Base-by-base conservation (phyloP, 2,113 vertebrate genomes). In the Cryptotis parvus region DNA sequence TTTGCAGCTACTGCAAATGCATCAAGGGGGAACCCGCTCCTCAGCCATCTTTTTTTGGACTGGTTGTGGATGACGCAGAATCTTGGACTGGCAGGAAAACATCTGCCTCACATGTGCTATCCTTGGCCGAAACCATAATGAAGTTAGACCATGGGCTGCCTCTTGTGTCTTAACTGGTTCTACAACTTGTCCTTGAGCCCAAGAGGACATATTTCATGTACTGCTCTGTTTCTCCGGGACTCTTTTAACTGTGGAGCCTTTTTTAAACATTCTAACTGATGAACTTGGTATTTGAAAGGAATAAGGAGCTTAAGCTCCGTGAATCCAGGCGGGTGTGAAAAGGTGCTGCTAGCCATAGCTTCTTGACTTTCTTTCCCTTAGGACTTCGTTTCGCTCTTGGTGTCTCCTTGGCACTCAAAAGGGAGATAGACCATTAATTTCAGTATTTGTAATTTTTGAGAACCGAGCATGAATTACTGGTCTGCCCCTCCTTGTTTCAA, bases 281-380 rank as follows among this genome's bases (percentile, higher is more conserved):
- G 68, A 90, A 86, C 94, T 94, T 90, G 95, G 81, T 79, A 70
- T 96, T 45, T 8, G 55, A 84, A 94, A 87, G 55, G 29, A 9
- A 41, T 84, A 33, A 92, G 93, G 82, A 90, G 94, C 65, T 55
- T 22, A 43, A 65, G 27, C 79, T 58, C 93, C 89, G 96, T 87
- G 88, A 70, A 84, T 89, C 76, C 33, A 83, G 82, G 95, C 91
- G 49, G 91, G 94, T 91, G 86, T 84, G 83, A 93, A 95, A 95
- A 95, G 91, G 80, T 92, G 78, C 80, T 92, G 95, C 95, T 94
- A 94, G 91, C 90, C 93, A 88, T 83, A 84, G 95, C 84, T 92
- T 93, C 70, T 94, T 94, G 88, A 89, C 95, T 90, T 91, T 65
- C 82, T 94, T 93, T 94, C 49, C 86, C 85, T 79, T 84, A 90